Conservation (phyloP, 2,888 invertebrate species). For the Callinectes sapidus region DNA sequence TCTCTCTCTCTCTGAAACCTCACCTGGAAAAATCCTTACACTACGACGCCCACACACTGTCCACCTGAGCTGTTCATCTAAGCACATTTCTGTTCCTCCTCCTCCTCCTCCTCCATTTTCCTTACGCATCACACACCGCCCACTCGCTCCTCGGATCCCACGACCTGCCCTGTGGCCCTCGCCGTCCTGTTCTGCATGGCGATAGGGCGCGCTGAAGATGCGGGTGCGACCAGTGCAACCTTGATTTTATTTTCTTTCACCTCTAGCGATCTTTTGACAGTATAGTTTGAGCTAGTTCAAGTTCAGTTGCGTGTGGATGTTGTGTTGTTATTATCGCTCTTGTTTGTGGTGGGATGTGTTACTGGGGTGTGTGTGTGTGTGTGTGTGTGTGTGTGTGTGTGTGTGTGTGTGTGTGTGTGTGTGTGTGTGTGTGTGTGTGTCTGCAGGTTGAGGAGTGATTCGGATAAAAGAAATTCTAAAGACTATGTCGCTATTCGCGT, state of each 20-base stretch:
- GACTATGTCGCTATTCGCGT: background rate
- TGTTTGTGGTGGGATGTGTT: background rate
- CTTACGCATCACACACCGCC: background rate
- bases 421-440: conserved; percentile 25
- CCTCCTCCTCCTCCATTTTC: background rate
- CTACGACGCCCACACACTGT: background rate
- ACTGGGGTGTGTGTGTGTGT: background rate
- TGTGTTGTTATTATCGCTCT: background rate
- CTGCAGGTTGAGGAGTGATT: background rate
- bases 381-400: conserved; percentile 25
- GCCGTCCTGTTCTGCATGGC: background rate
- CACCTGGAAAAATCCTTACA: background rate
- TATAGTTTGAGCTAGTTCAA: background rate
- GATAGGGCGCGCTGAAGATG: background rate
- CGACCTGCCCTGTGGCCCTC: background rate
- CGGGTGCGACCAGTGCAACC: background rate
- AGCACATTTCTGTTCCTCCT: background rate
- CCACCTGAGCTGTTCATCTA: background rate
- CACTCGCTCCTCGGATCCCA: background rate
- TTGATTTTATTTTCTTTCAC: background rate
- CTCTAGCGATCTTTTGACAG: background rate
- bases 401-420: conserved; percentile 25
- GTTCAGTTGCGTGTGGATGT: background rate
- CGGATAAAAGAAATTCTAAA: background rate
- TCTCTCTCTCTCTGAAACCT: background rate